These are phyloP conservation scores for Andricus curvator DNA, from an alignment of 2,888 invertebrate species.

Conservation along the genomic window DNA sequence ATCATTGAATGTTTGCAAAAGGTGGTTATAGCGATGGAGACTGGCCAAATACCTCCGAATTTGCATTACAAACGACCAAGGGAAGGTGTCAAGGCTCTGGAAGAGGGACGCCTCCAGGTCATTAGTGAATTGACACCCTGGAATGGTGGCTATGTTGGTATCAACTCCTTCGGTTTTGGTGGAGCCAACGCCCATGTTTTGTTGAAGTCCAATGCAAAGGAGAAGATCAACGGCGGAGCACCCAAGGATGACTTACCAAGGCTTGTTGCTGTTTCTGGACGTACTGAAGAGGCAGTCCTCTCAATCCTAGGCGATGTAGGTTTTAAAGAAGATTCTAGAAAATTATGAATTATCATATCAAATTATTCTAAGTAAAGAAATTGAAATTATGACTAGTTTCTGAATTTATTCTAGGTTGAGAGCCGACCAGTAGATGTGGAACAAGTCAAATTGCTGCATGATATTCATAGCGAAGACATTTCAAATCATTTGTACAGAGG, in stretches of 20 bases:
- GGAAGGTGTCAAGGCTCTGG: slow-evolving; percentile 82
- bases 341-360: background rate
- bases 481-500: slow-evolving; percentile 88
- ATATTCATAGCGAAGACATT: slow-evolving; percentile 80
- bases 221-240: slow-evolving; percentile 82
- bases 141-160: slow-evolving; percentile 86
- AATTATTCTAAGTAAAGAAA: background rate
- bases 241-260: slow-evolving; percentile 86
- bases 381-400: slow-evolving; percentile 19
- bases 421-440: slow-evolving; percentile 83
- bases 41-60: slow-evolving; percentile 90
- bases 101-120: slow-evolving; percentile 84
- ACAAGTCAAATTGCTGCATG: slow-evolving; percentile 81
- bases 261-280: slow-evolving; percentile 87
- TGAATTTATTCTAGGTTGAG: slow-evolving; percentile 71
- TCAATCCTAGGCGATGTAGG: slow-evolving; percentile 83
- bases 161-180: slow-evolving; percentile 97
- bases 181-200: slow-evolving; percentile 91
- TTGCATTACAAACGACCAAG: slow-evolving; percentile 86
- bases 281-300: slow-evolving; percentile 88
- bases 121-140: slow-evolving; percentile 86
- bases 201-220: slow-evolving; percentile 82
- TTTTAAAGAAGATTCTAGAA: background rate
- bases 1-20: slow-evolving; percentile 62
- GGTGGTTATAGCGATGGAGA: slow-evolving; percentile 89